These are phyloP conservation scores for Perizoma flavofasciatum DNA, from an alignment of 2,888 invertebrate genomes.

Conservation along the genomic window DNA sequence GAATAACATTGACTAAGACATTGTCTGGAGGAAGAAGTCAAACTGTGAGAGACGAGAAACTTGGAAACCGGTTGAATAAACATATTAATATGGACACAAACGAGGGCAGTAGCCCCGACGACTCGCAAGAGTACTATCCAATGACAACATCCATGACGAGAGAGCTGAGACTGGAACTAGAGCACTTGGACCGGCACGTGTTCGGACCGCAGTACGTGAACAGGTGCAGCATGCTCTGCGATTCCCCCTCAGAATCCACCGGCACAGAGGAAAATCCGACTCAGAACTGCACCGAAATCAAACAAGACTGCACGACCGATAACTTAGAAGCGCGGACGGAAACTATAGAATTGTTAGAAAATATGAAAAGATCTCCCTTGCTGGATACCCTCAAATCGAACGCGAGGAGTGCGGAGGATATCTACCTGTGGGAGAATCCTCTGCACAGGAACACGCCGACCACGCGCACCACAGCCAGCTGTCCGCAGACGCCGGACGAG, in stretches of 20 bases:
- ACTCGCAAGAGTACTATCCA: conserved; percentile 92
- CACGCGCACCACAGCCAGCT: conserved; percentile 72
- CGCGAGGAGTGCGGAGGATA: conserved; percentile 85
- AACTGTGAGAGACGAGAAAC: conserved; percentile 52
- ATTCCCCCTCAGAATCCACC: conserved; percentile 74
- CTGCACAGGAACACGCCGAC: conserved; percentile 83
- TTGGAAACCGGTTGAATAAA: conserved; percentile 53
- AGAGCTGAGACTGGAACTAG: conserved; percentile 91
- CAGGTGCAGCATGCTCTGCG: conserved; percentile 67
- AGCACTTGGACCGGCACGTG: conserved; percentile 92
- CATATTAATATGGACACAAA: conserved; percentile 64
- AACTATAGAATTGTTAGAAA: conserved; percentile 51
- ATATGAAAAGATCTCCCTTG: conserved; percentile 64
- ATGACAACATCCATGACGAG: conserved; percentile 95
- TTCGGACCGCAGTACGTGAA: conserved; percentile 85
- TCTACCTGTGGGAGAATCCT: conserved; percentile 92
- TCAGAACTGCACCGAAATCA: conserved; percentile 53
- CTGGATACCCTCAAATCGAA: conserved; percentile 68
- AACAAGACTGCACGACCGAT: conserved; percentile 51
- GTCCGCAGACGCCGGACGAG: conserved; percentile 88
- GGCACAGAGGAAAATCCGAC: conserved; percentile 71
- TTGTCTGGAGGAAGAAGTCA: conserved; percentile 61
- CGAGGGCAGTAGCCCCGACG: conserved; percentile 89
- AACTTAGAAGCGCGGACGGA: conserved; percentile 53
- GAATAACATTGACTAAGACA: conserved; percentile 68